Conservation (phyloP, 2,888 invertebrate species). For the Eupeodes latifasciatus region DNA sequence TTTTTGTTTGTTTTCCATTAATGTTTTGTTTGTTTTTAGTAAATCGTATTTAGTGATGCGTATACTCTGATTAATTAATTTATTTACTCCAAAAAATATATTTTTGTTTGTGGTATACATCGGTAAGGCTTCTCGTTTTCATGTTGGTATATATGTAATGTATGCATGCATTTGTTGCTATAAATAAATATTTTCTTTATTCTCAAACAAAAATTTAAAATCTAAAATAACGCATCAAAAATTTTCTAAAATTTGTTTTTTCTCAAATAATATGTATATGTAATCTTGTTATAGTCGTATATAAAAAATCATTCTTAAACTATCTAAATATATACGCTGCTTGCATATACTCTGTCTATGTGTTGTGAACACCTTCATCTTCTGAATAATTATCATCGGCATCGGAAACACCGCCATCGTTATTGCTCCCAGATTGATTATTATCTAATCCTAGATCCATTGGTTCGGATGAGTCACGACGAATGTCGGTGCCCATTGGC, state of each 20-base stretch:
- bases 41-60: constrained; percentile 79
- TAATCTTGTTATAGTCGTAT: constrained; percentile 7
- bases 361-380: constrained; percentile 83
- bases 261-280: not conserved
- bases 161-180: constrained; percentile 48
- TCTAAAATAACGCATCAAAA: constrained; percentile 61
- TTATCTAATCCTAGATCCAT: constrained; percentile 83
- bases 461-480: constrained; percentile 83
- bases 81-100: constrained; percentile 42
- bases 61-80: constrained; percentile 72
- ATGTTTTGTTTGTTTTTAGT: constrained; percentile 49
- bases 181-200: constrained; percentile 56
- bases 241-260: constrained; percentile 49
- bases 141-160: constrained; percentile 61
- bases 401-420: constrained; percentile 81
- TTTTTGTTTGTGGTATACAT: constrained; percentile 82
- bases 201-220: constrained; percentile 38
- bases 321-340: constrained; percentile 49
- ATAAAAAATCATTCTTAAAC: constrained; percentile 57
- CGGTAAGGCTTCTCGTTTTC: constrained; percentile 84
- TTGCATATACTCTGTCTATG: constrained; percentile 78
- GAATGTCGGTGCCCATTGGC: constrained; percentile 78
- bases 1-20: constrained; percentile 22
- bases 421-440: constrained; percentile 83
- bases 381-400: constrained; percentile 84